Base-by-base conservation (phyloP, 1,140 invertebrate species). In the Zaprionus vittiger region DNA sequence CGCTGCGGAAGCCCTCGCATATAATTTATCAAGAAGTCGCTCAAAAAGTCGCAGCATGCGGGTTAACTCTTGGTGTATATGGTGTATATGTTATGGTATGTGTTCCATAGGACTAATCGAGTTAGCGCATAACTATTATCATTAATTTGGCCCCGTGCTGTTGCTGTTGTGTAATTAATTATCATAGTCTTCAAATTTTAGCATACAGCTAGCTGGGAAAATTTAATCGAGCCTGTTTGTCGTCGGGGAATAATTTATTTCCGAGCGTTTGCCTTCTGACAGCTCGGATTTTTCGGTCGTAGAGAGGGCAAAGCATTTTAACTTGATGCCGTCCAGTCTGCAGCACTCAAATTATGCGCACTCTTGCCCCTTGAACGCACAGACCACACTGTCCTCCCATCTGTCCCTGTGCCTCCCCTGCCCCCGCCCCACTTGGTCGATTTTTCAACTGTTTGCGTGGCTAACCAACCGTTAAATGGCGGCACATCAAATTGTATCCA, bases 401-500 rank as follows among this genome's bases (percentile, higher is more conserved):
- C n/a, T 20, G 17, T 17, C 17, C 6, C 17, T 20, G n/a, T 1
- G 0, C 37, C 37, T 12, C 38, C 6, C 15, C 41, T 17, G 2
- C 7, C 41, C 2, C n/a, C 20, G n/a, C 14, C 41, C 5, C 20
- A 12, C 47, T 52, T 52, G 9, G 24, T 17, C 59, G 67, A 54
- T 84, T 83, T 83, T 79, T 77, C 73, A 80, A 79, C 73, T 77
- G 81, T 83, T 83, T 84, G 73, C 68, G 68, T 77, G 80, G 81
- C 66, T 84, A 83, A 84, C 83, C 81, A 81, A 71, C 73, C 81
- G 81, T 79, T 81, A 77, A 84, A 83, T 83, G 73, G 67, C 71
- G 81, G 68, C 74, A 84, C 71, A 63, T 57, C 62, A 74, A 63
- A 71, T 64, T 75, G 73, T 71, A 66, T 52, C 73, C 73, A 77